These are phyloP conservation scores for Lordiphosa andalusiaca DNA, from an alignment of 2,888 invertebrate species.

Conservation along the genomic window DNA sequence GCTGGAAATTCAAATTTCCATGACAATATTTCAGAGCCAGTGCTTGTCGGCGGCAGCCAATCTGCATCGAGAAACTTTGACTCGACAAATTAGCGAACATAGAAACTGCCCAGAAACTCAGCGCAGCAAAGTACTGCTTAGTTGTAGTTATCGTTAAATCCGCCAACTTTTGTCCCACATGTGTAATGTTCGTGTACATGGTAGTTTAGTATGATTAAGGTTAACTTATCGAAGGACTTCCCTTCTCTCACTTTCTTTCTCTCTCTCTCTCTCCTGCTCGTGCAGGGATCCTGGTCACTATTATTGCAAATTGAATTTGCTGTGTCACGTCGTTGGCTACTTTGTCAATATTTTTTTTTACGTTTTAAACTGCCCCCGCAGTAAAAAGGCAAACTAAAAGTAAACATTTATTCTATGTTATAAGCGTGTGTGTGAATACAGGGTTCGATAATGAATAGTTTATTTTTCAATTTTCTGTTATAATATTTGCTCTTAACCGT, in stretches of 20 bases:
- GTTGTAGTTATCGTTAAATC: no score
- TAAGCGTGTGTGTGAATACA: slow-evolving; percentile 15
- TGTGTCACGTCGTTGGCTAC: slow-evolving; percentile 55
- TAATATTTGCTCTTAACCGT: no score
- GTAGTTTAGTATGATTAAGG: slow-evolving; percentile 18
- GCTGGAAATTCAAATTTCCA: slow-evolving; percentile 46
- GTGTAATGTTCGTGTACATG: slow-evolving; percentile 29
- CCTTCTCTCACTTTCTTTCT: neutral
- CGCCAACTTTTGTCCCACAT: slow-evolving; percentile 34
- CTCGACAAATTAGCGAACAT: slow-evolving; percentile 26
- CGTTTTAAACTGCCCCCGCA: slow-evolving; percentile 38
- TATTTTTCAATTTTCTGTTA: no score
- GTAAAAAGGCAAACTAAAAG: slow-evolving; percentile 13
- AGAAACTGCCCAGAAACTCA: no score
- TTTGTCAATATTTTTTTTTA: slow-evolving; percentile 63
- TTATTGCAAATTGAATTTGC: slow-evolving; percentile 73
- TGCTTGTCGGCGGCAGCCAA: slow-evolving; percentile 1
- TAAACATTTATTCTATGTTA: neutral
- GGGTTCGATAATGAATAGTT: slow-evolving; percentile 14
- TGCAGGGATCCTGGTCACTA: slow-evolving; percentile 16
- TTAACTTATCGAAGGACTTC: slow-evolving; percentile 33
- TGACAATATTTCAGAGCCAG: slow-evolving; percentile 42
- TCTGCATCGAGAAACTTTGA: slow-evolving; percentile 7
- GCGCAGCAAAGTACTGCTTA: no score
- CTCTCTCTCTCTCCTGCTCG: no score